Percentiles rank a stretch among this genome's conserved stretches.
These are phyloP conservation scores for Gymnocephalus cernua DNA, from an alignment of 2,113 vertebrate genomes.

Conservation along the genomic window DNA sequence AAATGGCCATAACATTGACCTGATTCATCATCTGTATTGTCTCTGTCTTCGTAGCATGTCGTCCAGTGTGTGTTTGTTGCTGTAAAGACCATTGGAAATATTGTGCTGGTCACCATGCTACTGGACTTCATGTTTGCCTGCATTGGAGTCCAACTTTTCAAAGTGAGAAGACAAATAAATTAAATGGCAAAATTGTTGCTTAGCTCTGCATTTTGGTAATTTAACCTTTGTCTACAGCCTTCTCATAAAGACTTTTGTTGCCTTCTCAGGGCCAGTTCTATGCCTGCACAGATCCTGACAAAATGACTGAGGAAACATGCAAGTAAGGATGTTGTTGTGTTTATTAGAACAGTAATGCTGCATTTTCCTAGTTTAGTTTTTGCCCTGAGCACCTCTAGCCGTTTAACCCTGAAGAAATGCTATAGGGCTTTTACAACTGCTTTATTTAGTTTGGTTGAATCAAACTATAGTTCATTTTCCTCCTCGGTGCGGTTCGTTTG, in stretches of 20 bases:
- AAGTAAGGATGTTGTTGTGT: constrained; percentile 76
- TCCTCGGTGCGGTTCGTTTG: no score
- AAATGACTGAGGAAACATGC: constrained; percentile 90
- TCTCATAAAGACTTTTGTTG: not conserved
- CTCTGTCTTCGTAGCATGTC: constrained; percentile 86
- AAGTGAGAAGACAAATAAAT: constrained; percentile 78
- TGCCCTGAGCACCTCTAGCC: no score
- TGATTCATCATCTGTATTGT: not conserved
- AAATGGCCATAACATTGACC: not conserved
- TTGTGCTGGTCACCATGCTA: constrained; percentile 92
- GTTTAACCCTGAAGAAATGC: no score
- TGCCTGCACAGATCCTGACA: constrained; percentile 89
- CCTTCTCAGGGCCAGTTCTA: constrained; percentile 89
- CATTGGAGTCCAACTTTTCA: constrained; percentile 96
- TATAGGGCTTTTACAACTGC: no score
- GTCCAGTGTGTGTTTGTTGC: constrained; percentile 97
- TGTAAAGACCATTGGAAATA: constrained; percentile 95
- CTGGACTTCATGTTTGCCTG: constrained; percentile 97
- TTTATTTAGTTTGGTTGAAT: no score
- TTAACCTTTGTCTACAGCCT: not conserved
- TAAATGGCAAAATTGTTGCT: not conserved
- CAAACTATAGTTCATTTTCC: no score
- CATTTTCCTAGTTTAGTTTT: no score
- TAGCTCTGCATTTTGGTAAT: not conserved
- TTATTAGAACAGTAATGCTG: not conserved